Evolutionary conservation across 1,140 invertebrate genomes (phyloP).

Genomic region (Acyrthosiphon pisum): DNA sequence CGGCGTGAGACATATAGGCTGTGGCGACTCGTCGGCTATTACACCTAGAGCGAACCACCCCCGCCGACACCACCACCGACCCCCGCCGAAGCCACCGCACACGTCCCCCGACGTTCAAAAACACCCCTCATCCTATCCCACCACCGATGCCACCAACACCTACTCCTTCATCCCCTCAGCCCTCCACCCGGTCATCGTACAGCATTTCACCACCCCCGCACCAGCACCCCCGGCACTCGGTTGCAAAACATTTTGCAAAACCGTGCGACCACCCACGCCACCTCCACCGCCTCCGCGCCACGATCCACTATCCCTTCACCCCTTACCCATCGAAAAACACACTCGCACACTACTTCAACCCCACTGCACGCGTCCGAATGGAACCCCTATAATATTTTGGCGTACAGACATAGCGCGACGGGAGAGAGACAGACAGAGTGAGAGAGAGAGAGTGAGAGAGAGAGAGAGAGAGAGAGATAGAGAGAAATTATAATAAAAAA

Average conservation of each 20-base stretch:
- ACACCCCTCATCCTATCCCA: constrained; percentile 40
- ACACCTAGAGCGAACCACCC: constrained; percentile 48
- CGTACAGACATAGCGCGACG: neutral
- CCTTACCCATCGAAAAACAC: neutral
- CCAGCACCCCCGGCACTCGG: neutral
- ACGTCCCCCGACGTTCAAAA: constrained; percentile 5
- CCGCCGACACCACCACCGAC: neutral
- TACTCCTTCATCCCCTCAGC: neutral
- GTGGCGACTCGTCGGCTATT: constrained; percentile 52
- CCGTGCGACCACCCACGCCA: constrained; percentile 52
- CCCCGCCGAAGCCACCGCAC: neutral
- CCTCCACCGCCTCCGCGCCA: neutral
- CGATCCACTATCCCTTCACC: constrained; percentile 29
- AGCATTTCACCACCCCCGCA: constrained; percentile 30
- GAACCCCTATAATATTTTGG: constrained; percentile 44
- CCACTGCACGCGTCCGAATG: constrained; percentile 27
- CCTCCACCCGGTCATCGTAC: neutral
- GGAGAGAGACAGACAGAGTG: neutral
- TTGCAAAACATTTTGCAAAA: constrained; percentile 58
- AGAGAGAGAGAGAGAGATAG: neutral
- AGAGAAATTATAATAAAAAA: constrained; percentile 42
- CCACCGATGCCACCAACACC: neutral
- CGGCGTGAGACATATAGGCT: constrained; percentile 51
- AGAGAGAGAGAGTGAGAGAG: neutral
- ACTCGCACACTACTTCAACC: constrained; percentile 1